Base-by-base conservation (phyloP, 2,113 vertebrate genomes). In the Anhinga anhinga region DNA sequence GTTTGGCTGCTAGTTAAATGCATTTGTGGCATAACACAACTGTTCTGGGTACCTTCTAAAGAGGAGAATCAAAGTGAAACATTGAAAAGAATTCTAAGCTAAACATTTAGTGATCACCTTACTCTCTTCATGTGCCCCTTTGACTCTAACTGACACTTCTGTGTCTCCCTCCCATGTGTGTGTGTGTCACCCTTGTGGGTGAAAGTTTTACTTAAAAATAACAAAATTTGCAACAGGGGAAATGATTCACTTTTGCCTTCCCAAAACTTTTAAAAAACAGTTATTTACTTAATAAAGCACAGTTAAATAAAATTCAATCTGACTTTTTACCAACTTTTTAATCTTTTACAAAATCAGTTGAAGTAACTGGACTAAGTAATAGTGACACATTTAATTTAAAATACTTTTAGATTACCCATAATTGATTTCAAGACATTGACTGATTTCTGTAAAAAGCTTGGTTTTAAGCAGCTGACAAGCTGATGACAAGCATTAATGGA, bases 401-500 rank as follows among this genome's bases (percentile, higher is more conserved):
- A 89, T 93, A 96, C 91, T 91, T 96, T 96, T 95, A 90, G 90
- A 82, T 91, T 96, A 45, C 22, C 36, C 13, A 29, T 82, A 93
- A 93, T 58, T 94, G 95, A 93, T 94, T 95, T 79, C 17, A 77
- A 82, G 96, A 87, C 92, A 91, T 80, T 97, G 96, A 96, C 53
- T 93, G 91, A 97, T 71, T 72, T 66, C 90, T 93, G 70, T 88
- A 90, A 95, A 95, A 93, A 72, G 87, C 66, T 79, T 91, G 78
- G 53, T 44, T 96, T 97, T 90, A 65, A 88, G 87, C 73, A 93
- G n/a, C 56, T 97, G 95, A 97, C 96, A 96, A 91, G 82, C 82
- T 76, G 90, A 65, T 96, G 95, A 95, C 95, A 94, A 94, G 87
- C 61, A 87, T 80, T 96, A 96, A 96, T 96, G 96, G 92, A 85